These are phyloP conservation scores for Troides helena DNA, from an alignment of 2,888 invertebrate genomes.

Conservation along the genomic window DNA sequence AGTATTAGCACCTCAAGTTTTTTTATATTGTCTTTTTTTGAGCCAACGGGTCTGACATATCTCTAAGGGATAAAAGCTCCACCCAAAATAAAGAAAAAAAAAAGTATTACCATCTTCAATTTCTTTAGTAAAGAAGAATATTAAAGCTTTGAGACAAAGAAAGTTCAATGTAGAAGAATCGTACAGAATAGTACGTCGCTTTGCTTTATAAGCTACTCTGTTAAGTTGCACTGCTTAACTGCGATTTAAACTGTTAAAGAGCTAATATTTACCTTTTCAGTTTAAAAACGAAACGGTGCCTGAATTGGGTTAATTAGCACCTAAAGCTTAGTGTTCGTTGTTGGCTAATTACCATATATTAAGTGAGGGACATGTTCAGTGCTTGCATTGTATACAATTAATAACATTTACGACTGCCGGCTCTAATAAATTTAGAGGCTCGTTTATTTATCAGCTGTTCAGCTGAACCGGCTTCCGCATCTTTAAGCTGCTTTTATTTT, in stretches of 20 bases:
- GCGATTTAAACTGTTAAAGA: no score
- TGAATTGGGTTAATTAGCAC: constrained; percentile 19
- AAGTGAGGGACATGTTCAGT: constrained; percentile 25
- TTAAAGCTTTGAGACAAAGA: no score
- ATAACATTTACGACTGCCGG: constrained; percentile 25
- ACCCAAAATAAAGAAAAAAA: no score
- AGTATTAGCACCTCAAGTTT: no score
- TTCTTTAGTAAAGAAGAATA: no score
- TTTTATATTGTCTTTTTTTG: no score
- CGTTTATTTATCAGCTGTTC: constrained; percentile 2
- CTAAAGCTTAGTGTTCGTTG: constrained; percentile 8
- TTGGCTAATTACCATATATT: constrained; percentile 28
- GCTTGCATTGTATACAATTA: constrained; percentile 20
- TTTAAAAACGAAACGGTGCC: neutral
- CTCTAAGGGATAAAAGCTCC: no score
- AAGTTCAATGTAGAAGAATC: no score
- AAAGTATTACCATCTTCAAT: no score
- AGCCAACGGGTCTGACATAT: no score
- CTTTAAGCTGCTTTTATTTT: neutral
- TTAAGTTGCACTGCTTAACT: neutral
- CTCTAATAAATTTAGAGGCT: constrained; percentile 18
- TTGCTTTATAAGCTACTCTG: no score
- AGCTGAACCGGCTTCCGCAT: constrained; percentile 8
- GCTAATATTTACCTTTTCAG: neutral
- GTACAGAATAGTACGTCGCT: no score